These are phyloP conservation scores for Pycnonotus jocosus DNA, from an alignment of 2,113 vertebrate genomes.

Conservation along the genomic window DNA sequence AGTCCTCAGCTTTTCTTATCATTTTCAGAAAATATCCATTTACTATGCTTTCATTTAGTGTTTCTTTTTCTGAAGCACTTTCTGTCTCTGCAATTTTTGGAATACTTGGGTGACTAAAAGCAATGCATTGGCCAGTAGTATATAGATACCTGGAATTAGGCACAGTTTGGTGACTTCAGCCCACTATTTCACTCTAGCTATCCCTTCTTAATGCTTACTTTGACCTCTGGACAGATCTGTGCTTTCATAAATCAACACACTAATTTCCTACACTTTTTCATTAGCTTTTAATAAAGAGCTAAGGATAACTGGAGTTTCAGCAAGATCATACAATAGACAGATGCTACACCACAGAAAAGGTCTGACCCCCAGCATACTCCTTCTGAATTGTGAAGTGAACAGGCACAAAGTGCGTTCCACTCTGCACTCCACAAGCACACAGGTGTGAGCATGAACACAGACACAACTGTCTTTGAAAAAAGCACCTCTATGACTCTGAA, in stretches of 20 bases:
- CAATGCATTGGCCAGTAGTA: background rate
- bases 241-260: background rate
- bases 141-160: background rate
- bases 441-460: background rate
- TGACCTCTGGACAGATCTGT: background rate
- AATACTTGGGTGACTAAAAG: background rate
- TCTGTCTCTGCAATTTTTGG: background rate
- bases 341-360: background rate
- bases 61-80: background rate
- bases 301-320: background rate
- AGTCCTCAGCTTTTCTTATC: background rate
- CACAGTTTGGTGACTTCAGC: background rate
- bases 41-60: background rate
- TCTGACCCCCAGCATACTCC: background rate
- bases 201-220: background rate
- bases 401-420: background rate
- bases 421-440: background rate
- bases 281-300: background rate
- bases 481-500: background rate
- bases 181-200: background rate
- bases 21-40: background rate
- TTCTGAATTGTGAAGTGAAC: accelerated
- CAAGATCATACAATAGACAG: background rate
- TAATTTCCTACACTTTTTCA: background rate
- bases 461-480: background rate